phyloP scores from a whole-genome alignment of 2,113 vertebrate genomes.

The Cyprinus carpio region DNA sequence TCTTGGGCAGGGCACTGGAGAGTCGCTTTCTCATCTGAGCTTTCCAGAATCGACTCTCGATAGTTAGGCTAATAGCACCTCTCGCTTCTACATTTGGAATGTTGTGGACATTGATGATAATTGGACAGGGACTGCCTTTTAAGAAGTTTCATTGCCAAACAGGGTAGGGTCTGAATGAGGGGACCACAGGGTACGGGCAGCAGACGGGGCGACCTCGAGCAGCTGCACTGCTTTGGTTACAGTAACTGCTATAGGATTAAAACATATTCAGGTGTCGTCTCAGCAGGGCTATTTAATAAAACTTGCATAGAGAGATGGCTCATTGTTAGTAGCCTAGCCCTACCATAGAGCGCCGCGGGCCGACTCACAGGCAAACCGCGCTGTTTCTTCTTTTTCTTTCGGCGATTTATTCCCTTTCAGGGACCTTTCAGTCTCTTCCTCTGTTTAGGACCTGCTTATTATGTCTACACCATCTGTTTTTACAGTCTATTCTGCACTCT shows the following conservation, averaged over 20 bases:
- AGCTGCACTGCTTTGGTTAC: too few species aligned
- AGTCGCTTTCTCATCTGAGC: background rate
- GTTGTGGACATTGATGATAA: conserved; percentile 59
- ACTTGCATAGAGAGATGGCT: conserved; percentile 68
- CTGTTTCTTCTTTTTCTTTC: too few species aligned
- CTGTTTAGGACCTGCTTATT: conserved; percentile 25
- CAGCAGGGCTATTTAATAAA: conserved; percentile 71
- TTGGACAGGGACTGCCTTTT: conserved; percentile 49
- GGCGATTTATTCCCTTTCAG: too few species aligned
- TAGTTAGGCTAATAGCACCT: too few species aligned
- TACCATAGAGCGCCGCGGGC: conserved; percentile 8
- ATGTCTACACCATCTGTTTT: conserved; percentile 45
- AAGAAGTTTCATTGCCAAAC: conserved; percentile 60
- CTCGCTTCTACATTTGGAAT: conserved; percentile 50
- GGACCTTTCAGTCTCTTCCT: conserved; percentile 39
- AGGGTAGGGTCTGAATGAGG: conserved; percentile 57
- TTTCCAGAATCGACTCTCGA: conserved; percentile 23
- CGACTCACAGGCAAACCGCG: conserved; percentile 38
- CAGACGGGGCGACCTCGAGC: too few species aligned
- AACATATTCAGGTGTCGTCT: conserved; percentile 77
- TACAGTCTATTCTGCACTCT: conserved; percentile 27
- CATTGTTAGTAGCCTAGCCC: conserved; percentile 62
- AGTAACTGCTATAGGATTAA: too few species aligned
- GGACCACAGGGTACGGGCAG: too few species aligned
- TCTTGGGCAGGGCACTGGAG: conserved; percentile 14